Evolutionary conservation across 2,888 invertebrate species (phyloP).

Genomic region (Mesopsocus fuscifrons): DNA sequence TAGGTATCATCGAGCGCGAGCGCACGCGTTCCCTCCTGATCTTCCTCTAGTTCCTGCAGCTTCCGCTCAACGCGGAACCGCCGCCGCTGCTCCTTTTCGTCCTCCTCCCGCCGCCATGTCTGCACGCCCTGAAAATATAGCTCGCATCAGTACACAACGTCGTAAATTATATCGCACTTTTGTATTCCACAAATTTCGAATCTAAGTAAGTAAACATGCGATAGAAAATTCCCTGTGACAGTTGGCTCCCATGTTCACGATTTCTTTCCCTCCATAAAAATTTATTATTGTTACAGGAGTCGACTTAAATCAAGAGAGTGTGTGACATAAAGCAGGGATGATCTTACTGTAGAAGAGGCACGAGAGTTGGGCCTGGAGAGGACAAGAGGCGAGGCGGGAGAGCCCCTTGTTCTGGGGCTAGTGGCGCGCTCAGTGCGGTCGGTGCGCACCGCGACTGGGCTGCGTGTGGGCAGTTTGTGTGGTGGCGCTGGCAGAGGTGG

Average conservation of each 20-base stretch:
- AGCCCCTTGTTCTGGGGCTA: conserved; percentile 13
- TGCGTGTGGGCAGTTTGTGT: conserved; percentile 24
- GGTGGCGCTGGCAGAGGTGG: conserved; percentile 30
- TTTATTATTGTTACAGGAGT: no score
- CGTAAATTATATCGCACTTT: no score
- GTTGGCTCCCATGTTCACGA: no score
- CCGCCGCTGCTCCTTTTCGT: conserved; percentile 57
- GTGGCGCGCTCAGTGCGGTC: conserved; percentile 20
- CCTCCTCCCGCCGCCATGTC: conserved; percentile 20
- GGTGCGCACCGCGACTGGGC: conserved; percentile 23
- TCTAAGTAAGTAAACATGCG: no score
- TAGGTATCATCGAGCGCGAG: conserved; percentile 35
- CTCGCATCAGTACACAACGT: no score
- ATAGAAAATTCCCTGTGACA: no score
- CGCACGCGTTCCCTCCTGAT: conserved; percentile 29
- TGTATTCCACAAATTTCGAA: no score
- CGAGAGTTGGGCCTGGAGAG: conserved; percentile 14
- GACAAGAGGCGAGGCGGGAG: neutral
- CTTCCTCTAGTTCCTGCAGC: conserved; percentile 55
- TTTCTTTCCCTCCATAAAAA: no score
- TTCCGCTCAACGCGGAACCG: conserved; percentile 74
- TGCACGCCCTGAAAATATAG: conserved; percentile 16
- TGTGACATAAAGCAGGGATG: no score
- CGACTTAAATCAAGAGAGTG: no score
- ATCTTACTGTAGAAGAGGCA: conserved; percentile 24